phyloP scores from a whole-genome alignment of 1,140 invertebrate genomes.

The Himalopsyche phryganea region DNA sequence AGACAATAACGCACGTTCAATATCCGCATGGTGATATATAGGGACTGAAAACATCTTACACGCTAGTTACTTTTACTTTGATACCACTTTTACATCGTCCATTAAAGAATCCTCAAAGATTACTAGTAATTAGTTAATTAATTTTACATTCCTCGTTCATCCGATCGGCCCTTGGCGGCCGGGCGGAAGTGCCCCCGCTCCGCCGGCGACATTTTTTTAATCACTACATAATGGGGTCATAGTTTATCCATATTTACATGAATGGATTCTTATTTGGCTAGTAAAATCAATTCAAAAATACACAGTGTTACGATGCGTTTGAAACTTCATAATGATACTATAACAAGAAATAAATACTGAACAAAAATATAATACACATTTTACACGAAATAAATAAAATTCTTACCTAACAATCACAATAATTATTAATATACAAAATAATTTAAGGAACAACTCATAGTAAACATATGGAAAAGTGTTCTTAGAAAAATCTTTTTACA shows the following conservation, averaged over 20 bases:
- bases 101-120: constrained; percentile 22
- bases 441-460: too few species aligned
- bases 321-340: background rate
- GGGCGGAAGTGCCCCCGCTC: background rate
- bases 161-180: constrained; percentile 11
- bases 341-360: constrained; percentile 13
- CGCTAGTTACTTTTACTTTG: constrained; percentile 25
- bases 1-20: constrained; percentile 7
- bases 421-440: too few species aligned
- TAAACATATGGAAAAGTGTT: background rate
- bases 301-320: constrained; percentile 8
- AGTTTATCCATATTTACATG: constrained; percentile 33
- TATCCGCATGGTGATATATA: constrained; percentile 12
- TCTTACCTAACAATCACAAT: too few species aligned
- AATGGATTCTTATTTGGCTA: constrained; percentile 31
- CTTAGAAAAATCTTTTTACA: too few species aligned
- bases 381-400: too few species aligned
- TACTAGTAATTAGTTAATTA: constrained; percentile 17
- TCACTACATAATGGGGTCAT: constrained; percentile 32
- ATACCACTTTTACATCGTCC: constrained; percentile 12
- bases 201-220: constrained; percentile 2
- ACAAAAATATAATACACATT: constrained; percentile 13
- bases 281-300: background rate
- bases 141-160: constrained; percentile 16
- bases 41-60: constrained; percentile 19